These are phyloP conservation scores for Phalloptychus januarius DNA, from an alignment of 2,797 vertebrate genomes.

Conservation along the genomic window DNA sequence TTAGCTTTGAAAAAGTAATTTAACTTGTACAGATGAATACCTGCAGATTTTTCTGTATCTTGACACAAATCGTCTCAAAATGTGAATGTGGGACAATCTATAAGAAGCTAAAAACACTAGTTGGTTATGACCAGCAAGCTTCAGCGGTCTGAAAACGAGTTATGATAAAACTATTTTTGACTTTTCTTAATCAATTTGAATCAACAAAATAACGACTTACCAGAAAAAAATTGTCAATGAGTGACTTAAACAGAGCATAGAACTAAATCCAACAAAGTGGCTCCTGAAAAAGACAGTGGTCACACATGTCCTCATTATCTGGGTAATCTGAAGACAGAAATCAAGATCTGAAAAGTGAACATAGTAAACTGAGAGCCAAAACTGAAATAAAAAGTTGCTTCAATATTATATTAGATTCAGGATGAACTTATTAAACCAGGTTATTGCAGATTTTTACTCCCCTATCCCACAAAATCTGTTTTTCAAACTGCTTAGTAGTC, in stretches of 20 bases:
- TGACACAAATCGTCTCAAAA: not conserved
- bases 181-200: not conserved
- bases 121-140: not conserved
- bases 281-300: not conserved
- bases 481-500: no score
- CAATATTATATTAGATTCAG: not conserved
- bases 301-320: not conserved
- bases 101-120: not conserved
- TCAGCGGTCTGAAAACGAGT: not conserved
- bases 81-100: not conserved
- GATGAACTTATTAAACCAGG: not conserved
- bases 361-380: not conserved
- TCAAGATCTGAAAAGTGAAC: not conserved
- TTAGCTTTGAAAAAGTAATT: not conserved
- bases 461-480: no score
- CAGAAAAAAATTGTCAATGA: not conserved
- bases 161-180: not conserved
- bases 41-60: not conserved
- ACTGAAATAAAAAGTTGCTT: not conserved
- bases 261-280: no score
- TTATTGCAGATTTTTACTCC: not conserved
- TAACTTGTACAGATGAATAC: not conserved
- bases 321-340: not conserved
- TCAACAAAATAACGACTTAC: not conserved
- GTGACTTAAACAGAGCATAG: not conserved